Evolutionary conservation across 2,113 vertebrate genomes (phyloP).

Genomic region (Cynocephalus volans): DNA sequence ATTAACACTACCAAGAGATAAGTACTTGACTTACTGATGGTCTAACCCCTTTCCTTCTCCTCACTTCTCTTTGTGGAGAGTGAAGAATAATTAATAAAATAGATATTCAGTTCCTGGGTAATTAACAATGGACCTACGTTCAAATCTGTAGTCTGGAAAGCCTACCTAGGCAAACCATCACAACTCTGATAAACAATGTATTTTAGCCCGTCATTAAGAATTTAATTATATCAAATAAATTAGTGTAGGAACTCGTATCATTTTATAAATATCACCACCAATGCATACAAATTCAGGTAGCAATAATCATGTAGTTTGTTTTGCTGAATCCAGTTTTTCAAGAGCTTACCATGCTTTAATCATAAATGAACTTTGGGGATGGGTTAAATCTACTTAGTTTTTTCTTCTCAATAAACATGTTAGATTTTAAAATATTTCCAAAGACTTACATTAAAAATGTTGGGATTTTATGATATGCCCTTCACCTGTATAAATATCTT

Average conservation of each 20-base stretch:
- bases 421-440: constrained; percentile 82
- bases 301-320: neutral
- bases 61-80: neutral
- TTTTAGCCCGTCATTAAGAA: neutral
- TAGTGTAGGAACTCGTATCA: neutral
- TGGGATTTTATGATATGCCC: constrained; percentile 82
- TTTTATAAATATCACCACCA: neutral
- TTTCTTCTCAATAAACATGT: constrained; percentile 72
- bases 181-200: neutral
- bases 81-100: neutral
- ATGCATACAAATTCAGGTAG: neutral
- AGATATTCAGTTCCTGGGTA: neutral
- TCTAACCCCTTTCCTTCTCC: neutral
- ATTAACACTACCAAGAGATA: neutral
- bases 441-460: constrained; percentile 74
- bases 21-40: neutral
- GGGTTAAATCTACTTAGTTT: neutral
- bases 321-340: neutral
- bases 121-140: neutral
- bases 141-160: neutral
- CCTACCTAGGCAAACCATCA: neutral
- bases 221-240: constrained; percentile 35
- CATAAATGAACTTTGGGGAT: neutral
- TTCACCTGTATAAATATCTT: constrained; percentile 81
- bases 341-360: neutral